Conservation (phyloP, 2,888 invertebrate species). For the Augiades crinisus region DNA sequence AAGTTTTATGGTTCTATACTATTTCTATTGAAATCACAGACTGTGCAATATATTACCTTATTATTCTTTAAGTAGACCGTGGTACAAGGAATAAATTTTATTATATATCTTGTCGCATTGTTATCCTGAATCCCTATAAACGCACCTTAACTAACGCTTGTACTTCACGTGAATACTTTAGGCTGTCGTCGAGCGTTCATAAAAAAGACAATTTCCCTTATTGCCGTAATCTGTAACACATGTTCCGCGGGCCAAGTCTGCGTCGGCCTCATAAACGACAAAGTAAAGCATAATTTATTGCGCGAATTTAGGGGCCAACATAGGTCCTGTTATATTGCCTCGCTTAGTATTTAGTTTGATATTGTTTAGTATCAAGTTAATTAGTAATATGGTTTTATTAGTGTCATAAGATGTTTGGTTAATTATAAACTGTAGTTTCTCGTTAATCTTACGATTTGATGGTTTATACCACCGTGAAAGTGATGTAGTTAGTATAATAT, state of each 20-base stretch:
- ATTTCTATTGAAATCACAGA: too few species aligned
- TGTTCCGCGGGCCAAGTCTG: slow-evolving; percentile 73
- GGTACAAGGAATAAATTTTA: too few species aligned
- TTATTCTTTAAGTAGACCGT: too few species aligned
- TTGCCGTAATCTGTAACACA: slow-evolving; percentile 80
- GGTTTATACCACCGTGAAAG: too few species aligned
- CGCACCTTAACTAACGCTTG: slow-evolving; percentile 21
- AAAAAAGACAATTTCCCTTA: slow-evolving; percentile 81
- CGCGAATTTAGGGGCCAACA: slow-evolving; percentile 77
- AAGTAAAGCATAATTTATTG: slow-evolving; percentile 80
- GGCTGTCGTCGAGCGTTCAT: slow-evolving; percentile 71
- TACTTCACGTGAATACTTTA: slow-evolving; percentile 61
- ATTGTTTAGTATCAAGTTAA: background rate
- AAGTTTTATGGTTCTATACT: too few species aligned
- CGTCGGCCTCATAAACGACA: slow-evolving; percentile 78
- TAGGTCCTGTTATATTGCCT: slow-evolving; percentile 39
- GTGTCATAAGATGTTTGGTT: too few species aligned
- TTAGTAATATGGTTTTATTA: too few species aligned
- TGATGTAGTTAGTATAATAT: too few species aligned
- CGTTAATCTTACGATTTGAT: too few species aligned
- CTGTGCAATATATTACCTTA: too few species aligned
- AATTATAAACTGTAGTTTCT: too few species aligned
- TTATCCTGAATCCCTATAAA: background rate
- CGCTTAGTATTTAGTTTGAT: background rate
- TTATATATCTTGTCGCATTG: too few species aligned